Percentiles rank a stretch among this genome's conserved stretches.
phyloP scores from a whole-genome alignment of 2,113 vertebrate genomes.

The Syngnathus scovelli region DNA sequence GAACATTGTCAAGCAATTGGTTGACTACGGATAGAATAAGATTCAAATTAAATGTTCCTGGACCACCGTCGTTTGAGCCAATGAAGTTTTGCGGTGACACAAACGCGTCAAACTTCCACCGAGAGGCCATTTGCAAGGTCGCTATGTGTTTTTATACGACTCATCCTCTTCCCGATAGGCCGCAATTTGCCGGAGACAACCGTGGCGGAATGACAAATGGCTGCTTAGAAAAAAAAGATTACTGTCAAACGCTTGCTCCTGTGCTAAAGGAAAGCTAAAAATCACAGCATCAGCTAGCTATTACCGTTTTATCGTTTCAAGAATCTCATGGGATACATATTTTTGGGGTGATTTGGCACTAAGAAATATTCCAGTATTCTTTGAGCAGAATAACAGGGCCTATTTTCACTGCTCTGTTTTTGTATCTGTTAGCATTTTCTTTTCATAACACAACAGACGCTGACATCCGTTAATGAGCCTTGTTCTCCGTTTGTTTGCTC shows the following conservation, averaged over 20 bases:
- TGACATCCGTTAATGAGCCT: neutral
- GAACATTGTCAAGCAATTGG: too few relatives aligned
- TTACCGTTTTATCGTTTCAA: slow-evolving; percentile 55
- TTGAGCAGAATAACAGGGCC: too few relatives aligned
- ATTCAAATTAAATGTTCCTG: too few relatives aligned
- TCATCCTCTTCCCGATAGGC: slow-evolving; percentile 16
- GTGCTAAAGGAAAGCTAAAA: slow-evolving; percentile 6
- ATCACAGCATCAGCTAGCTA: slow-evolving; percentile 42
- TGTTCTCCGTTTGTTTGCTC: neutral
- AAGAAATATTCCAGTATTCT: neutral
- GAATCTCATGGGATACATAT: slow-evolving; percentile 6
- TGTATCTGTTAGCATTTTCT: neutral
- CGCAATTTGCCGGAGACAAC: slow-evolving; percentile 45
- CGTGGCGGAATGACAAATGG: slow-evolving; percentile 55
- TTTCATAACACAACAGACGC: neutral
- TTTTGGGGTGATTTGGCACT: neutral
- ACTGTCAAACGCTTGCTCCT: slow-evolving; percentile 8
- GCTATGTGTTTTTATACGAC: neutral
- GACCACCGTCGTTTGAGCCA: neutral
- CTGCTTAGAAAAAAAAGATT: slow-evolving; percentile 60
- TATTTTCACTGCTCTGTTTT: neutral
- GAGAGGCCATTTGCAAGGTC: neutral
- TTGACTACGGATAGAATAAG: too few relatives aligned
- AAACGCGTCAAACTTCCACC: neutral
- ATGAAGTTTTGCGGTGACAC: neutral